Evolutionary conservation across 2,888 invertebrate genomes (phyloP), one percentile per base, ranked within the genome.

Genomic region (Tenthredo notha): DNA sequence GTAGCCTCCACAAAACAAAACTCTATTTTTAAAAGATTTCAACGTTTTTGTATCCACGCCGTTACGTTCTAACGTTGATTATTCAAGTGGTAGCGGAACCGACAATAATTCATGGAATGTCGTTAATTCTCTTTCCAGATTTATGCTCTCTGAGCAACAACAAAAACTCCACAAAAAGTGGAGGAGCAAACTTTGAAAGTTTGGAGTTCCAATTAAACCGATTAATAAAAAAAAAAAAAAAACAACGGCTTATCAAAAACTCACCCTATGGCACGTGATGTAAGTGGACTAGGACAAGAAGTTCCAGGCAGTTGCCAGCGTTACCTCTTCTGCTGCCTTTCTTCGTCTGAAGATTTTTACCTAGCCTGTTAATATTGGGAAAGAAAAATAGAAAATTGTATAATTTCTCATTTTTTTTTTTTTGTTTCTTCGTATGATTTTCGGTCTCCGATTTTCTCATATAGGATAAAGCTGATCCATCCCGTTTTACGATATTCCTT

Each of bases 261-360:
- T 92, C 87, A 92, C 93, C 89, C 96, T 97, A 98, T 89, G 98
- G 98, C 87, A 98, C 98, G 97, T 97, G 97, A 93, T 97, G 97
- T 82, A 98, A 94, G 92, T 96, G 96, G 80, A 97, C 97, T 77
- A 98, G 95, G 70, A 98, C 97, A 91, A 97, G 95, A 93, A 97
- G 96, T 95, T 98, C 98, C 94, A 98, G 94, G 86, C 96, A 95
- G 95, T 98, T 98, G 89, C 97, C 98, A 93, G 97, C 96, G 94
- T 97, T 98, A 89, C 97, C 98, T 89, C 96, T 96, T 91, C 98
- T 96, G 90, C 97, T 98, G 89, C 97, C 97, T 95, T 97, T 97
- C 90, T 96, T 96, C 86, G 97, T 97, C 92, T 95, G 95, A 90
- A 98, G 95, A 94, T 97, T 97, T 94, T 97, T 97, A 88, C 96